Percentiles rank a stretch among this genome's conserved stretches.
Evolutionary conservation across 2,113 vertebrate genomes (phyloP).

Genomic region (Cyprinodon brontotheroides): DNA sequence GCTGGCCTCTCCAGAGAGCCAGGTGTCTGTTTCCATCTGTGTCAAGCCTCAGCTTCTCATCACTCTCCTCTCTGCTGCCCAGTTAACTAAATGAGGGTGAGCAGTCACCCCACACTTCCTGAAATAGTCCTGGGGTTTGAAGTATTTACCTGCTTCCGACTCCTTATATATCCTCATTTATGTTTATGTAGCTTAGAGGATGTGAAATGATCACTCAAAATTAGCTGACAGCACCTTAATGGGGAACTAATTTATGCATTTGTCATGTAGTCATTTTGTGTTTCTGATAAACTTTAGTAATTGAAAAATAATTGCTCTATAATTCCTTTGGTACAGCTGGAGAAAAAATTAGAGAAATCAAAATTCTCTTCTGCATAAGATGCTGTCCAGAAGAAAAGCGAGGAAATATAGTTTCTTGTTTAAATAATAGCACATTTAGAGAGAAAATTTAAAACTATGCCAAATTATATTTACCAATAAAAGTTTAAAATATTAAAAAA

Average conservation of each 20-base stretch:
- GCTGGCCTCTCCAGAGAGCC: conserved; percentile 55
- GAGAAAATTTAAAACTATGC: neutral
- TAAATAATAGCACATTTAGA: neutral
- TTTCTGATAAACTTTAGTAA: conserved; percentile 22
- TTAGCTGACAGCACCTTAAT: conserved; percentile 25
- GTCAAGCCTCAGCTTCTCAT: conserved; percentile 51
- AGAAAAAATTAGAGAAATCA: conserved; percentile 15
- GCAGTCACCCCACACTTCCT: conserved; percentile 16
- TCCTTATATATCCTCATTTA: conserved; percentile 18
- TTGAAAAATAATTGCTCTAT: neutral
- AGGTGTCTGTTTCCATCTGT: conserved; percentile 65
- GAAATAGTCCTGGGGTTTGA: conserved; percentile 13
- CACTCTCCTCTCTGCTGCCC: conserved; percentile 19
- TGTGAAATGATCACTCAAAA: conserved; percentile 4
- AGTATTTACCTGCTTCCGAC: conserved; percentile 15
- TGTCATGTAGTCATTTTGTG: conserved; percentile 7
- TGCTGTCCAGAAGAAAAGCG: neutral
- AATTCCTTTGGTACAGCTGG: conserved; percentile 15
- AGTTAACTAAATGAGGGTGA: conserved; percentile 25
- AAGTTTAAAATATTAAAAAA: neutral
- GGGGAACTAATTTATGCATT: conserved; percentile 26
- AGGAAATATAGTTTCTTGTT: neutral
- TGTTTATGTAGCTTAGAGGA: conserved; percentile 11
- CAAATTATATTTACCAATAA: neutral
- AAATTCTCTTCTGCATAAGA: neutral